Percentiles rank a stretch among this genome's conserved stretches.
These are phyloP conservation scores for Tympanoctomys barrerae DNA, from an alignment of 2,797 vertebrate genomes.

Conservation along the genomic window DNA sequence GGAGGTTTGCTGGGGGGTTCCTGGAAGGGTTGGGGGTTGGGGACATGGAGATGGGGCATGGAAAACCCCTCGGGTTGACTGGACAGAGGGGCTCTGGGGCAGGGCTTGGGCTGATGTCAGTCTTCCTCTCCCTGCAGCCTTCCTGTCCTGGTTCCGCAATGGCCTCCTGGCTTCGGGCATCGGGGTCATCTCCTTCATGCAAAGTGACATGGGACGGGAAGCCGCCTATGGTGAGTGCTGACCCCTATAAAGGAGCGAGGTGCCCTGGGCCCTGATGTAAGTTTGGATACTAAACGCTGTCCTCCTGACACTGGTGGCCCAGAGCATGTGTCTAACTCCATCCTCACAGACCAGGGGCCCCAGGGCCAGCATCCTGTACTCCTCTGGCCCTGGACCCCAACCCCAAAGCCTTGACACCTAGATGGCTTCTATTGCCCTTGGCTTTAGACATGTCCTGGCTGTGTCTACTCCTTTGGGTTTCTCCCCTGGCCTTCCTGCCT, in stretches of 20 bases:
- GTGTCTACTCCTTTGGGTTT: neutral
- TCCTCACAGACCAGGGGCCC: neutral
- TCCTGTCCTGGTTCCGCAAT: slow-evolving; percentile 96
- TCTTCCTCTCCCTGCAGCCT: slow-evolving; percentile 86
- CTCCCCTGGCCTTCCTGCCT: neutral
- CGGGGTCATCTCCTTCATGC: slow-evolving; percentile 93
- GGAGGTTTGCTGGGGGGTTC: no score
- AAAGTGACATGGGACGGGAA: slow-evolving; percentile 94
- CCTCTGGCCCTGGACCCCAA: neutral
- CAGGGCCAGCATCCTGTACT: neutral
- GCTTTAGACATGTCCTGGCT: neutral
- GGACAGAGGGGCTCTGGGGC: no score
- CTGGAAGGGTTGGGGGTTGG: neutral
- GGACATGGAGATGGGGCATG: no score
- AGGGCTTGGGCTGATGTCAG: neutral
- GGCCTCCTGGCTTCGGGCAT: slow-evolving; percentile 94
- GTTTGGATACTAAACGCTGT: neutral
- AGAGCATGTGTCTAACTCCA: neutral
- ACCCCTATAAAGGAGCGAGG: neutral
- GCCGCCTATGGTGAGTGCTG: slow-evolving; percentile 92
- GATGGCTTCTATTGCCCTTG: neutral
- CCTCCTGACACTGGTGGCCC: neutral
- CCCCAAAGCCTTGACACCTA: neutral
- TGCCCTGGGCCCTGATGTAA: neutral
- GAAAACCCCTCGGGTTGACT: no score